Conservation (phyloP, 2,113 vertebrate genomes). For the Phainopepla nitens region DNA sequence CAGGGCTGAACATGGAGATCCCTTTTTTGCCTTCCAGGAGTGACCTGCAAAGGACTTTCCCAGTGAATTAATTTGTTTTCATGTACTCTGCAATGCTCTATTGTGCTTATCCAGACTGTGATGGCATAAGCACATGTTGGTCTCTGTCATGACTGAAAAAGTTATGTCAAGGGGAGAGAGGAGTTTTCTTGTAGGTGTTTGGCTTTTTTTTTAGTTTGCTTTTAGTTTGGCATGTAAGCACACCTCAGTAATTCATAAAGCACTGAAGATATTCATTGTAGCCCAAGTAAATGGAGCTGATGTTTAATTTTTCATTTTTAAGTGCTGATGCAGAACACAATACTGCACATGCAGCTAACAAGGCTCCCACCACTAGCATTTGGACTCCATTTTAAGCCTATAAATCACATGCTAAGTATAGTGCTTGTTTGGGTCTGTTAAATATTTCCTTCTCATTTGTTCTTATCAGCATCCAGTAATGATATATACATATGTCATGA, state of each 20-base stretch:
- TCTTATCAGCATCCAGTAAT: constrained; percentile 60
- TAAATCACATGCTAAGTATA: constrained; percentile 56
- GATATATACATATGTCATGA: constrained; percentile 43
- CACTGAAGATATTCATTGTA: neutral
- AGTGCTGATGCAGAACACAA: constrained; percentile 18
- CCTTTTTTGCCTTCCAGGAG: neutral
- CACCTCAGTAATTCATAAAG: neutral
- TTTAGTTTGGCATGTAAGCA: neutral
- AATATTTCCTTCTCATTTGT: constrained; percentile 42
- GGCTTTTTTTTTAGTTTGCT: neutral
- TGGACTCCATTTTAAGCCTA: constrained; percentile 34
- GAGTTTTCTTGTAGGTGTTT: neutral
- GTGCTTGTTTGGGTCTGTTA: constrained; percentile 43
- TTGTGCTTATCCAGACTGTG: neutral
- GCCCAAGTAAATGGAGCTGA: neutral
- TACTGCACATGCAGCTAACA: neutral
- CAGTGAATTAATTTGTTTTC: neutral
- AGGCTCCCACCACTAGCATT: constrained; percentile 9
- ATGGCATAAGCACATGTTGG: neutral
- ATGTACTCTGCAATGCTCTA: neutral
- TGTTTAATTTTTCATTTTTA: constrained; percentile 37
- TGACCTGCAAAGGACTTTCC: neutral
- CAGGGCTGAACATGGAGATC: neutral
- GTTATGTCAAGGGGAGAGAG: neutral
- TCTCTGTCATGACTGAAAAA: neutral